These are phyloP conservation scores for Thaumetopoea pityocampa DNA, from an alignment of 1,140 invertebrate species.

Conservation along the genomic window DNA sequence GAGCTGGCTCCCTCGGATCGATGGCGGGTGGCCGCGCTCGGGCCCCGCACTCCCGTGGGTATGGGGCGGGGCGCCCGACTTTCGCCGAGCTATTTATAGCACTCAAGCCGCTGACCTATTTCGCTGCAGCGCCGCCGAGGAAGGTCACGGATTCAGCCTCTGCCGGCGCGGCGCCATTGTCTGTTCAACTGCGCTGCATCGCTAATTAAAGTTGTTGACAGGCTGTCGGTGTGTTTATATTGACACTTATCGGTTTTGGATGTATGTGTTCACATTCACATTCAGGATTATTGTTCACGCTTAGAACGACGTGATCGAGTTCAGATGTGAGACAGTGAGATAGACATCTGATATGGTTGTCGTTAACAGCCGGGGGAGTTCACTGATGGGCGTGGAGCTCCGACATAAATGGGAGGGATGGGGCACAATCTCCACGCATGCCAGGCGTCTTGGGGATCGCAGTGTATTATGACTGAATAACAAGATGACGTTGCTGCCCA, in stretches of 20 bases:
- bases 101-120: slow-evolving; percentile 73
- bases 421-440: no score
- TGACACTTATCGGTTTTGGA: slow-evolving; percentile 31
- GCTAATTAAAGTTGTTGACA: slow-evolving; percentile 74
- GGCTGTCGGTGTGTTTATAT: slow-evolving; percentile 50
- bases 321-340: no score
- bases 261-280: slow-evolving; percentile 2
- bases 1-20: slow-evolving; percentile 42
- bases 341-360: no score
- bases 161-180: slow-evolving; percentile 69
- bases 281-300: not conserved
- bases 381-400: no score
- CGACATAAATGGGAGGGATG: no score
- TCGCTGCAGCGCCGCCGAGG: slow-evolving; percentile 66
- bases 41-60: slow-evolving; percentile 40
- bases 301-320: slow-evolving; percentile 4
- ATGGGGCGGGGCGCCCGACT: slow-evolving; percentile 66
- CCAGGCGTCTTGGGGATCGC: no score
- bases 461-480: no score
- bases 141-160: slow-evolving; percentile 72
- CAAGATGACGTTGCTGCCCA: no score
- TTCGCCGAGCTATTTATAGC: slow-evolving; percentile 73
- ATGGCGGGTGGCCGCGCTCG: slow-evolving; percentile 46
- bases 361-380: no score
- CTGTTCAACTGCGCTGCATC: slow-evolving; percentile 65